Evolutionary conservation across 2,888 invertebrate species (phyloP), one percentile per base, ranked within the genome.

Genomic region (Meta bourneti): DNA sequence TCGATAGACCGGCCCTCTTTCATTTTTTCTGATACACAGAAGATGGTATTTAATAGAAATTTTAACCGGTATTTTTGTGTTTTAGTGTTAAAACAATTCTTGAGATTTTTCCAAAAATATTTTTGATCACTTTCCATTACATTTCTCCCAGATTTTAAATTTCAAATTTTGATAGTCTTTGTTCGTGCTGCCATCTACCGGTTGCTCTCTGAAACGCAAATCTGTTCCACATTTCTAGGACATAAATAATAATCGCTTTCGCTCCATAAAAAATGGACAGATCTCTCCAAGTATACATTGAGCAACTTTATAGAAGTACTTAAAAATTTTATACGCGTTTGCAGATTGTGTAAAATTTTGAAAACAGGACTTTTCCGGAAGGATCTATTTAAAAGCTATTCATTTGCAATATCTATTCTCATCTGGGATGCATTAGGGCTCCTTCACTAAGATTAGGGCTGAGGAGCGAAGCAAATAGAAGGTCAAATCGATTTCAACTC

Each of bases 151-250:
- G 4, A n/a, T n/a, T 34, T 34, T 34, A 34, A 34, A 34, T 34
- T 34, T 34, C 34, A 34, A 34, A 34, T 34, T 34, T 34, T 34
- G 1, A 34, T 34, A 34, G 34, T 34, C 34, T 2, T 34, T 34
- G 34, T 34, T 34, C 34, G 84, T 84, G 84, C 84, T 84, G 84
- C 84, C 84, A 84, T 84, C 84, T 84, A 84, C 11, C 54, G 75
- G 13, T n/a, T 16, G 8, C 11, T 16, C 48, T 49, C 6, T 19
- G 7, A 72, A 72, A 72, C 72, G 9, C 9, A 72, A 72, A 72
- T n/a, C 13, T 19, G 19, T 49, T 16, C 48, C n/a, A 48, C 61
- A 61, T 61, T 61, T 61, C 61, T 16, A 9, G 61, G 61, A 11
- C 61, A 9, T 61, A 16, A 61, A 61, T 16, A 61, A 9, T 9